These are phyloP conservation scores for Hafferia zeledoni DNA, from an alignment of 2,797 vertebrate species.

Conservation along the genomic window DNA sequence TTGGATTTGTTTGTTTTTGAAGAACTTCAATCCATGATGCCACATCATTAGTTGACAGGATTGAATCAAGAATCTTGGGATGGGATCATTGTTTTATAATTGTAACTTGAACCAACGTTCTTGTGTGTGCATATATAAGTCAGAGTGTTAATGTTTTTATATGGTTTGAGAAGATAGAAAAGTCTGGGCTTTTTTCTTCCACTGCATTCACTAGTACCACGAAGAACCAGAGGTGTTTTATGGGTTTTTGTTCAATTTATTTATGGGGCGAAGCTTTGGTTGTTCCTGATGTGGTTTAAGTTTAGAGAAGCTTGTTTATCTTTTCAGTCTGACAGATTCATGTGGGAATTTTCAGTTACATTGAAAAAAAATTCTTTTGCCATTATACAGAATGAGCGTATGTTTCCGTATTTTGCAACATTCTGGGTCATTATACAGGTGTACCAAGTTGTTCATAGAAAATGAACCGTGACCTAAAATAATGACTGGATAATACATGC, in stretches of 20 bases:
- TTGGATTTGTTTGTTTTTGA: neutral
- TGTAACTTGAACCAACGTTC: neutral
- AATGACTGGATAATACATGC: conserved; percentile 39
- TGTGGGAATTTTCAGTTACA: neutral
- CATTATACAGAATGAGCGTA: neutral
- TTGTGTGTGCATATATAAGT: neutral
- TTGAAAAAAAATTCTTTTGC: neutral
- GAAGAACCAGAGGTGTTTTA: neutral
- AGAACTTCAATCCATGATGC: neutral
- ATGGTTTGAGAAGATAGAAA: neutral
- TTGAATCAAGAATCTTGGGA: neutral
- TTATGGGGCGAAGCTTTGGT: neutral
- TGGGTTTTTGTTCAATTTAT: neutral
- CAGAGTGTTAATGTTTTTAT: neutral
- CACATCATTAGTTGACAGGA: neutral
- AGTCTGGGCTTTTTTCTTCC: neutral
- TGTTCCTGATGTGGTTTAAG: neutral
- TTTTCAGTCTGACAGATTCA: neutral
- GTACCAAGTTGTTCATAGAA: conserved; percentile 33
- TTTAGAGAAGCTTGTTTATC: neutral
- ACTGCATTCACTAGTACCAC: neutral
- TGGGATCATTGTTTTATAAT: neutral
- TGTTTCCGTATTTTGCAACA: neutral
- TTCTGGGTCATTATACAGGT: conserved; percentile 33
- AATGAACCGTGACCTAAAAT: conserved; percentile 65